phyloP scores from a whole-genome alignment of 1,140 invertebrate genomes.

The Drosophila yakuba region DNA sequence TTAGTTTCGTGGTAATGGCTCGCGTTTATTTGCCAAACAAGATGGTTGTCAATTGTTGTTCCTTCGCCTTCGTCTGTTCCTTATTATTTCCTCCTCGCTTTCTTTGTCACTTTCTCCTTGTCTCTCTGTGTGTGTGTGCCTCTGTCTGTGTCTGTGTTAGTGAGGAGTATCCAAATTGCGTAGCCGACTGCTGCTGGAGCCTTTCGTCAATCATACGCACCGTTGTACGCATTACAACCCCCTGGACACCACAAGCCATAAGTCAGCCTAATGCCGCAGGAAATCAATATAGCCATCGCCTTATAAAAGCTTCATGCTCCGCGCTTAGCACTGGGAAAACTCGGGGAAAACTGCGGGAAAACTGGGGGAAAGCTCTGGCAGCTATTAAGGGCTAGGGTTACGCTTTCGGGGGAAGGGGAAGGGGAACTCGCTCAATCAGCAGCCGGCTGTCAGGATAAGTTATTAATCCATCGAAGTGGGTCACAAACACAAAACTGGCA shows the following conservation, averaged over 20 bases:
- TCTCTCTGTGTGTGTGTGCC: not conserved
- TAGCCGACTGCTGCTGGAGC: conserved; percentile 2
- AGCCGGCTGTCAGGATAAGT: not conserved
- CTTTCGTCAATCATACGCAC: conserved; percentile 53
- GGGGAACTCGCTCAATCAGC: conserved; percentile 17
- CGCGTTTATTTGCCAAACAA: conserved; percentile 73
- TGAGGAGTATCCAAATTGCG: conserved; percentile 37
- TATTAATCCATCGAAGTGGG: conserved; percentile 9
- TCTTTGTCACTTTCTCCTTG: not conserved
- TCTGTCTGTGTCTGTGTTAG: too few species aligned
- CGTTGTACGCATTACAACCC: conserved; percentile 36
- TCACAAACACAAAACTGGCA: conserved; percentile 2
- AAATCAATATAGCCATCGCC: conserved; percentile 34
- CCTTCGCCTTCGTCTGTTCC: conserved; percentile 8
- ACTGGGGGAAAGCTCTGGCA: not conserved
- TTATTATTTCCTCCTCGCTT: conserved; percentile 14
- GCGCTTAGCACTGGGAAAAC: not conserved
- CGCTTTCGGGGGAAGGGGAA: not conserved
- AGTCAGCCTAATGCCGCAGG: conserved; percentile 30
- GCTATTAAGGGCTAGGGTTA: not conserved
- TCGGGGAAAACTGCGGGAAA: not conserved
- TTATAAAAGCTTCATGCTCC: conserved; percentile 17
- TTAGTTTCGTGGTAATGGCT: conserved; percentile 73
- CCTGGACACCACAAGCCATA: conserved; percentile 16
- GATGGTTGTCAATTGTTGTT: conserved; percentile 51